Evolutionary conservation across 2,888 invertebrate genomes (phyloP).

Genomic region (Acheta domesticus): DNA sequence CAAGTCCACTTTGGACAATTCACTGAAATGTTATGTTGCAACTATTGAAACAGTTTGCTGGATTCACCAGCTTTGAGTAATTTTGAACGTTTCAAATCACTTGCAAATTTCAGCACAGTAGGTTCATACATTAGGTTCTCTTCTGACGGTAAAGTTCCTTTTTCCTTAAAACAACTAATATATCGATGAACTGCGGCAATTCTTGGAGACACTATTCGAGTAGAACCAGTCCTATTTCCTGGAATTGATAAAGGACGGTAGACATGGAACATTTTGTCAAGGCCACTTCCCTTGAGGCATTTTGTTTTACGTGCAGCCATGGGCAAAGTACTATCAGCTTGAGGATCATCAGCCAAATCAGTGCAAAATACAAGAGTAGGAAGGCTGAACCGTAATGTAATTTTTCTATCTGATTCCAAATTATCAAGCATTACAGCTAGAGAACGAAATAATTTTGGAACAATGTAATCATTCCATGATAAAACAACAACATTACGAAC

Average conservation of each 20-base stretch:
- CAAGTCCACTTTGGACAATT: too few relatives aligned
- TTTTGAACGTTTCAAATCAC: slow-evolving; percentile 31
- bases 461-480: slow-evolving; percentile 64
- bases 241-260: slow-evolving; percentile 29
- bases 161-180: slow-evolving; percentile 27
- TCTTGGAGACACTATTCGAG: slow-evolving; percentile 35
- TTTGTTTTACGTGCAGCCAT: slow-evolving; percentile 33
- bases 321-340: slow-evolving; percentile 21
- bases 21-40: neutral
- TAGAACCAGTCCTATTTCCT: slow-evolving; percentile 23
- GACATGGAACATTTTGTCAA: slow-evolving; percentile 28
- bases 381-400: slow-evolving; percentile 33
- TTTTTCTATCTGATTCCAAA: slow-evolving; percentile 34
- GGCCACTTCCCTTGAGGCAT: slow-evolving; percentile 22
- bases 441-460: slow-evolving; percentile 57
- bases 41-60: slow-evolving; percentile 27
- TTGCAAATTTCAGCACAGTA: slow-evolving; percentile 34
- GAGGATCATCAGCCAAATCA: slow-evolving; percentile 32
- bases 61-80: slow-evolving; percentile 33
- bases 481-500: slow-evolving; percentile 51
- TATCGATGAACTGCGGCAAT: slow-evolving; percentile 37
- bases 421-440: slow-evolving; percentile 55
- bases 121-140: slow-evolving; percentile 29
- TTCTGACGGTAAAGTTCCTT: slow-evolving; percentile 18
- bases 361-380: slow-evolving; percentile 32